Conservation (phyloP, 2,888 invertebrate species). For the Coelopa pilipes region DNA sequence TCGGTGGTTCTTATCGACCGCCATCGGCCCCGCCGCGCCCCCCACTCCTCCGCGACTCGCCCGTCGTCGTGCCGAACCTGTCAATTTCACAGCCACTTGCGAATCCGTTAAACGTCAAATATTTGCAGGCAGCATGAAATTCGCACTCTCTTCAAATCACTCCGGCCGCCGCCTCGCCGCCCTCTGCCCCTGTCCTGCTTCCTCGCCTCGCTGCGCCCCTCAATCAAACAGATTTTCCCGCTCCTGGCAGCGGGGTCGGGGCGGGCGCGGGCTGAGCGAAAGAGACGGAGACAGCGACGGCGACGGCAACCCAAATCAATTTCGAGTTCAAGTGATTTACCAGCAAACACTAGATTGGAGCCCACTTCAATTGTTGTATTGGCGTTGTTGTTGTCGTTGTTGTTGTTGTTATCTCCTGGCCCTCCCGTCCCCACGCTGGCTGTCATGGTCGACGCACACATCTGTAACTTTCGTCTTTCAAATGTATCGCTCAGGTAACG, state of each 20-base stretch:
- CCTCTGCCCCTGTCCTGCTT: too few species aligned
- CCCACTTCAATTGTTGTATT: not conserved
- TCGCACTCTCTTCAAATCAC: not conserved
- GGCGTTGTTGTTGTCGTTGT: not conserved
- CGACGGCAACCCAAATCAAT: conserved; percentile 27
- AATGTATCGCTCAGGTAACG: not conserved
- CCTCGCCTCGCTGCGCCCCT: not conserved
- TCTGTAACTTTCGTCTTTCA: not conserved
- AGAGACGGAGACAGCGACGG: too few species aligned
- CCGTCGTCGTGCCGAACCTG: too few species aligned
- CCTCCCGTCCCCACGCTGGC: not conserved
- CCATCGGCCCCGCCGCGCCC: too few species aligned
- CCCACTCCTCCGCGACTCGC: too few species aligned
- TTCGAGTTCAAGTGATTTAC: conserved; percentile 31
- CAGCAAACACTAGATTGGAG: conserved; percentile 16
- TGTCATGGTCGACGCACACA: not conserved
- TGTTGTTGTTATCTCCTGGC: not conserved
- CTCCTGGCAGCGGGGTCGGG: too few species aligned
- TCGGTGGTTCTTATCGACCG: too few species aligned
- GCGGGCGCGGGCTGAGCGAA: too few species aligned
- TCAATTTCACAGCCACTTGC: not conserved
- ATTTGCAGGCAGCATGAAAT: not conserved
- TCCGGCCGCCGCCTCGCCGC: not conserved
- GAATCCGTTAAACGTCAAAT: not conserved
- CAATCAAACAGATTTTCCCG: not conserved